phyloP scores from a whole-genome alignment of 2,113 vertebrate species.

The Canis aureus region DNA sequence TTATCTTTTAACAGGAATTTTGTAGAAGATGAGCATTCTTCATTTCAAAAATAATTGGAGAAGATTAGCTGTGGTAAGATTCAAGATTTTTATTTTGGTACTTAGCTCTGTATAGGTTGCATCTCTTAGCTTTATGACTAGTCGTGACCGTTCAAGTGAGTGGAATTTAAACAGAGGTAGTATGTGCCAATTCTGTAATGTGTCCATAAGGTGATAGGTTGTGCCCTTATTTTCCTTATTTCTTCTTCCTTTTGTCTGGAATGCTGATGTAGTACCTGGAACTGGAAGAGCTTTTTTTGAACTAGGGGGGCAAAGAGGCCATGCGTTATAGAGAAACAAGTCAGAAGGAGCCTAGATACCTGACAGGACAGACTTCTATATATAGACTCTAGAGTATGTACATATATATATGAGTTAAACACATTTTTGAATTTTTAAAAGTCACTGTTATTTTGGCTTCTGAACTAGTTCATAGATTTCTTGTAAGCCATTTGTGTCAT shows the following conservation, averaged over 20 bases:
- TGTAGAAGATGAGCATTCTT: not conserved
- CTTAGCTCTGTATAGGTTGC: not conserved
- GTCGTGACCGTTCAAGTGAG: not conserved
- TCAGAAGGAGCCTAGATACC: not conserved
- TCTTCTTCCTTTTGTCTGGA: not conserved
- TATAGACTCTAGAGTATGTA: not conserved
- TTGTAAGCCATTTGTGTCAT: not conserved
- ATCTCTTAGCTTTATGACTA: not conserved
- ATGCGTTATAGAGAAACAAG: not conserved
- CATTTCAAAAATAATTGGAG: not conserved
- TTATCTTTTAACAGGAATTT: not conserved
- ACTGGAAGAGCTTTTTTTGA: not conserved
- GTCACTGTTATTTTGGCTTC: not conserved
- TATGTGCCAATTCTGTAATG: not conserved
- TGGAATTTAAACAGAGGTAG: not conserved
- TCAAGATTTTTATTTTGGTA: not conserved
- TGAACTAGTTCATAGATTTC: not conserved
- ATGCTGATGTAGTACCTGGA: not conserved
- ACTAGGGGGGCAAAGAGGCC: not conserved
- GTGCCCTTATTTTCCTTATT: not conserved
- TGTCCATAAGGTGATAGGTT: not conserved
- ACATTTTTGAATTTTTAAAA: not conserved
- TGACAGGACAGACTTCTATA: not conserved
- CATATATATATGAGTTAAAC: not conserved
- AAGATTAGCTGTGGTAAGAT: not conserved